These are phyloP conservation scores for Planiliza haematocheilus DNA, from an alignment of 2,113 vertebrate species.

Conservation along the genomic window DNA sequence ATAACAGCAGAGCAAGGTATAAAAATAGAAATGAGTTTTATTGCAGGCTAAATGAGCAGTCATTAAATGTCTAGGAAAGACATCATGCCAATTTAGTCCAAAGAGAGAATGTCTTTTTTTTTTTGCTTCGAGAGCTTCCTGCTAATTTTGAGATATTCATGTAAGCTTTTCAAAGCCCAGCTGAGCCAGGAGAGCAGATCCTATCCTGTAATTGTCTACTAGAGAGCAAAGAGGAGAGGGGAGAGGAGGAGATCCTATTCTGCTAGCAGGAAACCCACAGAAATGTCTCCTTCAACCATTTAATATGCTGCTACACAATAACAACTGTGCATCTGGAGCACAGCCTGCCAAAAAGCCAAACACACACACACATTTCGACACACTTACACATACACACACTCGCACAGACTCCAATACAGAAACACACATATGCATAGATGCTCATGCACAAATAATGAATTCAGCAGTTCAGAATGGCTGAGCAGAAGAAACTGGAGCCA, in stretches of 20 bases:
- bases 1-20: constrained; percentile 26
- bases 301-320: constrained; percentile 86
- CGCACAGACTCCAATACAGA: constrained; percentile 42
- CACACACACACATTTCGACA: constrained; percentile 33
- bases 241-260: constrained; percentile 77
- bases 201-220: constrained; percentile 79
- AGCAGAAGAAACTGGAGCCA: constrained; percentile 72
- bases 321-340: constrained; percentile 85
- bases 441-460: constrained; percentile 68
- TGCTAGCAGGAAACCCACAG: constrained; percentile 88
- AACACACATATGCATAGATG: constrained; percentile 34
- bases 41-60: constrained; percentile 51
- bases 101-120: constrained; percentile 55
- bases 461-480: constrained; percentile 71
- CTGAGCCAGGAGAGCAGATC: constrained; percentile 84
- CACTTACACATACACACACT: constrained; percentile 20
- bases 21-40: constrained; percentile 40
- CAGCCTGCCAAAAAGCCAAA: constrained; percentile 81
- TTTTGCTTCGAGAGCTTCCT: constrained; percentile 79
- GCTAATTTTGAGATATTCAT: constrained; percentile 84
- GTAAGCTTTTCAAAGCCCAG: constrained; percentile 83
- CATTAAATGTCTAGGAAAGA: constrained; percentile 61
- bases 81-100: constrained; percentile 66
- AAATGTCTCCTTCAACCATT: constrained; percentile 87
- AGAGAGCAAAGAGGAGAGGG: constrained; percentile 81